Conservation (phyloP, 2,113 vertebrate species). For the Camarhynchus parvulus region DNA sequence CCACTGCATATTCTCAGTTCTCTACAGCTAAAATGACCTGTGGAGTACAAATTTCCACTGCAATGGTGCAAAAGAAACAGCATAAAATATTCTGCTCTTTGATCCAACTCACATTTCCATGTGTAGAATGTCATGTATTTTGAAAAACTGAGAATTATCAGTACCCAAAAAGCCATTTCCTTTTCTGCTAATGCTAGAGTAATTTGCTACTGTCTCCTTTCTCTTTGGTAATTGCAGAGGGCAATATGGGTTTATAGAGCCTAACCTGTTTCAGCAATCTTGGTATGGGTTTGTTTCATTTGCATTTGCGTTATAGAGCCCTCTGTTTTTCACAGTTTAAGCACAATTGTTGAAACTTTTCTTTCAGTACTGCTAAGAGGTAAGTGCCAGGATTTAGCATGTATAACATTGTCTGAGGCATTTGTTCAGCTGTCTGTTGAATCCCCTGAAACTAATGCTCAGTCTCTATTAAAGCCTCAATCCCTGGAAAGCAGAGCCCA, state of each 20-base stretch:
- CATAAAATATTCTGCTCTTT: background rate
- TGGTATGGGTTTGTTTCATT: background rate
- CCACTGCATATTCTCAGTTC: constrained; percentile 25
- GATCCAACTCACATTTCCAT: background rate
- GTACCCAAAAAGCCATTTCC: background rate
- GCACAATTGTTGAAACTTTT: constrained; percentile 62
- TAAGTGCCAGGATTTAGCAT: constrained; percentile 65
- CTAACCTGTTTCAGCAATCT: constrained; percentile 10
- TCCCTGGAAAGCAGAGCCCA: constrained; percentile 77
- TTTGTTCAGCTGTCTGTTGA: constrained; percentile 80
- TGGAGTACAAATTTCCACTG: constrained; percentile 58
- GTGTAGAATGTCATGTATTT: background rate
- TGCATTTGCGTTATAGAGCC: constrained; percentile 10
- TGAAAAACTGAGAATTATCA: background rate
- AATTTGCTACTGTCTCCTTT: background rate
- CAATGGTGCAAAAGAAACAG: background rate
- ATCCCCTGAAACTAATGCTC: constrained; percentile 80
- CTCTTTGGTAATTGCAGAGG: background rate
- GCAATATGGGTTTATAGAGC: background rate
- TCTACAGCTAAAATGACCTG: constrained; percentile 40
- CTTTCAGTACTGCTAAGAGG: constrained; percentile 9
- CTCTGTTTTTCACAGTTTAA: constrained; percentile 25
- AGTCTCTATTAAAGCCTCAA: constrained; percentile 81
- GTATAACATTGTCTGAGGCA: constrained; percentile 72
- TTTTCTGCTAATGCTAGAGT: background rate